phyloP scores from a whole-genome alignment of 2,113 vertebrate genomes.

The Mus spicilegus region DNA sequence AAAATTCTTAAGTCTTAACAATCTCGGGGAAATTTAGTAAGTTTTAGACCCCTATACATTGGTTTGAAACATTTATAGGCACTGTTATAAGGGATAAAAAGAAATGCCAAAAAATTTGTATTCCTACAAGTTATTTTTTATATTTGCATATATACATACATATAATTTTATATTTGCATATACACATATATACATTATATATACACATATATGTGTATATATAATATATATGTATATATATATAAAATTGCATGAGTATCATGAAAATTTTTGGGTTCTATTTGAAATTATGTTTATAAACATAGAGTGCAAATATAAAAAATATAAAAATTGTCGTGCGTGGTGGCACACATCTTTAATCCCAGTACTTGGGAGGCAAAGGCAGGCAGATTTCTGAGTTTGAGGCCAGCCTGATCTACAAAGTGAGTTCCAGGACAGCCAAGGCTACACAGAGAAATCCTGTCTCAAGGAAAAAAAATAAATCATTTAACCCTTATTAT shows the following conservation, averaged over 20 bases:
- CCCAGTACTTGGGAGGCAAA: too few relatives aligned
- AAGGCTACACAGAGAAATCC: too few relatives aligned
- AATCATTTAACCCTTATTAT: background rate
- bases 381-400: too few relatives aligned
- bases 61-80: slow-evolving; percentile 22
- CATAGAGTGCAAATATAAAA: background rate
- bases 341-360: too few relatives aligned
- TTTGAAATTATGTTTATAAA: background rate
- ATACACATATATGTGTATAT: too few relatives aligned
- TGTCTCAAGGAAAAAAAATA: too few relatives aligned
- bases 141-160: background rate
- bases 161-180: background rate
- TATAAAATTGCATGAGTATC: background rate
- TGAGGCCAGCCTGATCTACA: too few relatives aligned
- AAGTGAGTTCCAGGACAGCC: too few relatives aligned
- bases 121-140: background rate
- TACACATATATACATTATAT: too few relatives aligned
- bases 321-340: background rate
- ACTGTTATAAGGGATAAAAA: background rate
- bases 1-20: background rate
- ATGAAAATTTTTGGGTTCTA: background rate
- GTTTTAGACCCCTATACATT: background rate
- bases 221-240: background rate
- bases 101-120: background rate
- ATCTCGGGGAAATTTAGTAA: background rate